These are phyloP conservation scores for Chalcis sispes DNA, from an alignment of 2,888 invertebrate genomes.

Conservation along the genomic window DNA sequence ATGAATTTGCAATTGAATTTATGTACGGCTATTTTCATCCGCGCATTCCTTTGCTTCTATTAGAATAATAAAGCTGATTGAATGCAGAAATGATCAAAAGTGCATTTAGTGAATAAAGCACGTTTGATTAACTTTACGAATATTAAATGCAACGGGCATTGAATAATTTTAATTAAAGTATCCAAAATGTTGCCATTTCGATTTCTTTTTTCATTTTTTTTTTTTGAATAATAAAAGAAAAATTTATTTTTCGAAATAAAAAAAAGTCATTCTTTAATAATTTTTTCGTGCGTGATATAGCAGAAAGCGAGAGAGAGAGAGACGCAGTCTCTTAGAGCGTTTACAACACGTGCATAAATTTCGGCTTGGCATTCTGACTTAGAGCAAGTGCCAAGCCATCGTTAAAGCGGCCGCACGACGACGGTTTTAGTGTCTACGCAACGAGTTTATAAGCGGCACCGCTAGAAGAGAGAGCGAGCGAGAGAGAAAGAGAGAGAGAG, in stretches of 20 bases:
- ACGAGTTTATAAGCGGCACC: conserved; percentile 36
- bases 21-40: not conserved
- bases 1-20: conserved; percentile 1
- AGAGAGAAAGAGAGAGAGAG: conserved; percentile 55
- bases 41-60: no score
- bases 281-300: no score
- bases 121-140: conserved; percentile 3
- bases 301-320: no score
- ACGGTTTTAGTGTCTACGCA: conserved; percentile 45
- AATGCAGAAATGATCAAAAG: not conserved
- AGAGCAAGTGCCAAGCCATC: not conserved
- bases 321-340: no score
- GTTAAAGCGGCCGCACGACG: conserved; percentile 2
- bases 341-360: no score
- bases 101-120: not conserved
- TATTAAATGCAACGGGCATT: not conserved
- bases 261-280: no score
- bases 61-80: conserved; percentile 2
- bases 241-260: no score
- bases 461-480: conserved; percentile 56
- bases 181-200: no score
- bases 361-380: not conserved
- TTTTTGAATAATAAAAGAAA: no score
- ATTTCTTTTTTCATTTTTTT: no score
- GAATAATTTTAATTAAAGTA: not conserved